Percentiles rank a stretch among this genome's conserved stretches.
These are phyloP conservation scores for Microvelia longipes DNA, from an alignment of 1,140 invertebrate genomes.

Conservation along the genomic window DNA sequence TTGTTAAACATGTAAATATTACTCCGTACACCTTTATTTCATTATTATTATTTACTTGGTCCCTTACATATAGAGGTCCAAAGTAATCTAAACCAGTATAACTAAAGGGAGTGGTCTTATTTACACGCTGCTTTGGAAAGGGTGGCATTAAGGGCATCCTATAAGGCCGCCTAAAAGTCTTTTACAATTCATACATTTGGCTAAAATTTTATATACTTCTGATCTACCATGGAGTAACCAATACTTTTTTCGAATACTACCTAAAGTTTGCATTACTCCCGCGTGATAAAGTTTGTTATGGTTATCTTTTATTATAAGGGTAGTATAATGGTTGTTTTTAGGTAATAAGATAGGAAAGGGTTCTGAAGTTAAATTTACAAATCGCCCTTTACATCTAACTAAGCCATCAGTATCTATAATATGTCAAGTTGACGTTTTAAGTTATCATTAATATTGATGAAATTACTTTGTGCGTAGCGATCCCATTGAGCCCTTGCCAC, in stretches of 20 bases:
- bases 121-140: neutral
- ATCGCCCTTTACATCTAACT: neutral
- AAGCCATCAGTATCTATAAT: neutral
- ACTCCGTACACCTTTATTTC: neutral
- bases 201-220: neutral
- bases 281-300: neutral
- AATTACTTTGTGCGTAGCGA: neutral
- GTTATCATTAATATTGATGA: neutral
- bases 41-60: neutral
- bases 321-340: neutral
- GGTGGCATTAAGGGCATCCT: neutral
- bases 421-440: neutral
- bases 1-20: neutral
- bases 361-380: neutral
- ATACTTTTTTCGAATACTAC: neutral
- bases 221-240: neutral
- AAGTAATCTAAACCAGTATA: neutral
- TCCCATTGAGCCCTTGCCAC: neutral
- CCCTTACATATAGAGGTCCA: neutral
- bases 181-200: neutral
- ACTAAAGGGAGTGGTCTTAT: neutral
- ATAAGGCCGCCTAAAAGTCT: neutral
- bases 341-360: neutral
- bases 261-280: neutral
- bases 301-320: neutral